A percentile compares a stretch with the other conserved stretches of the same genome.
These are phyloP conservation scores for Corythoichthys haematopterus DNA, from an alignment of 2,113 vertebrate species.

Conservation along the genomic window DNA sequence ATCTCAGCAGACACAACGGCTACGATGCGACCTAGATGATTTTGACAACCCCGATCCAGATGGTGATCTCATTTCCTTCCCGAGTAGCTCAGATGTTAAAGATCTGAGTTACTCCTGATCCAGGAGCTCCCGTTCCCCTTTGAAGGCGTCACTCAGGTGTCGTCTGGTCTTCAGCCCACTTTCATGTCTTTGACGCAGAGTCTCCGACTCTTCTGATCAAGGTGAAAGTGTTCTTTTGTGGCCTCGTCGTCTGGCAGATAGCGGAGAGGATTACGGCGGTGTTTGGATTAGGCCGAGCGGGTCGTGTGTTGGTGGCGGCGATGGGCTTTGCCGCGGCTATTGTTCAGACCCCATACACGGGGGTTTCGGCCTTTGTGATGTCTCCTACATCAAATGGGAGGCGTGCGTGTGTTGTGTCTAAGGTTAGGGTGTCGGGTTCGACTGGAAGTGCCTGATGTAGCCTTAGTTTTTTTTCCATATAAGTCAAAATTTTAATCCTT, in stretches of 20 bases:
- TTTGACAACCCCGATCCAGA: no score
- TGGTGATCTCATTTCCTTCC: constrained; percentile 1
- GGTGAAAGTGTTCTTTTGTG: constrained; percentile 74
- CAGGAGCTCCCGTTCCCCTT: constrained; percentile 33
- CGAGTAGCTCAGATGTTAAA: not conserved
- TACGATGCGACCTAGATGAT: no score
- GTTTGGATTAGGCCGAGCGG: constrained; percentile 58
- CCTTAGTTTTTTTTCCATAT: no score
- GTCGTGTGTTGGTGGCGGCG: constrained; percentile 35
- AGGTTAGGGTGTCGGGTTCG: constrained; percentile 24
- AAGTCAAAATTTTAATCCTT: no score
- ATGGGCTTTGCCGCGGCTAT: constrained; percentile 26
- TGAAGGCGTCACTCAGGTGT: constrained; percentile 16
- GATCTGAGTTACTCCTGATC: constrained; percentile 25
- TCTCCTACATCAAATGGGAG: constrained; percentile 53
- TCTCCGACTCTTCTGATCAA: constrained; percentile 56
- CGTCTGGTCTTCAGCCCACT: constrained; percentile 49
- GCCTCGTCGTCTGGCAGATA: constrained; percentile 60
- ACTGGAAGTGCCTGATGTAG: no score
- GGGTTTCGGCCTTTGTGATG: constrained; percentile 47
- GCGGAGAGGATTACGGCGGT: constrained; percentile 59
- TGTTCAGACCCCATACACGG: constrained; percentile 35
- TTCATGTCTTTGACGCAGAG: constrained; percentile 62
- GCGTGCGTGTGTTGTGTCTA: constrained; percentile 57
- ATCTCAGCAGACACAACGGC: no score